Evolutionary conservation across 2,888 invertebrate species (phyloP), one percentile per base, ranked within the genome.

Genomic region (Hirtodrosophila alboralis): DNA sequence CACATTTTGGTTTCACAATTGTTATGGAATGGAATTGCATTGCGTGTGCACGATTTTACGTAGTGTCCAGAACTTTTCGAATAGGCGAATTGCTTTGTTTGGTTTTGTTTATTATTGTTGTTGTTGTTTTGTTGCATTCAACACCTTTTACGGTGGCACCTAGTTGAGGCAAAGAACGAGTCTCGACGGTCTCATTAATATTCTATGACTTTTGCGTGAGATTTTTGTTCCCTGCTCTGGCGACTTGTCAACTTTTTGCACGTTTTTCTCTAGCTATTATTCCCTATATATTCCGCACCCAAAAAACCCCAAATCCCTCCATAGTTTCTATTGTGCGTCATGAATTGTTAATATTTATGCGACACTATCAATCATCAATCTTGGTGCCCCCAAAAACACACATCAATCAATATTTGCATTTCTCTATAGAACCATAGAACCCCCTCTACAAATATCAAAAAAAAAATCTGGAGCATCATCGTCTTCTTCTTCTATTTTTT

Each of bases 301-400:
- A 2, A 9, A 18, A 18, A 0, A 13, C 23, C 13, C 6, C 8
- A 8, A 26, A 12, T 16, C 10, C 18, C 27, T 12, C n/a, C n/a
- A 18, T 4, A 43, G 31, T 13, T 41, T 13, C n/a, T 21, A 52
- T 76, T 64, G 75, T 80, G 81, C 66, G 73, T 59, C 72, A 79
- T 76, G 78, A 78, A 84, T 84, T 84, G 84, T 76, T 84, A 84
- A 79, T 72, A 84, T 78, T 78, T 84, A 79, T 84, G 80, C 60
- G 80, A 84, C 80, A 72, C 84, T 84, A 79, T 84, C 80, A 78
- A 84, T 84, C 80, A 84, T 76, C 73, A 80, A 75, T 78, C 84
- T 71, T 68, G 30, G 60, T 67, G 37, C 18, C 56, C 21, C 14
- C 38, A 14, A 27, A 40, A 16, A 27, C 36, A 48, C 59, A 63